Percentiles rank a stretch among this genome's conserved stretches.
These are phyloP conservation scores for Euspilapteryx auroguttella DNA, from an alignment of 2,888 invertebrate genomes.

Conservation along the genomic window DNA sequence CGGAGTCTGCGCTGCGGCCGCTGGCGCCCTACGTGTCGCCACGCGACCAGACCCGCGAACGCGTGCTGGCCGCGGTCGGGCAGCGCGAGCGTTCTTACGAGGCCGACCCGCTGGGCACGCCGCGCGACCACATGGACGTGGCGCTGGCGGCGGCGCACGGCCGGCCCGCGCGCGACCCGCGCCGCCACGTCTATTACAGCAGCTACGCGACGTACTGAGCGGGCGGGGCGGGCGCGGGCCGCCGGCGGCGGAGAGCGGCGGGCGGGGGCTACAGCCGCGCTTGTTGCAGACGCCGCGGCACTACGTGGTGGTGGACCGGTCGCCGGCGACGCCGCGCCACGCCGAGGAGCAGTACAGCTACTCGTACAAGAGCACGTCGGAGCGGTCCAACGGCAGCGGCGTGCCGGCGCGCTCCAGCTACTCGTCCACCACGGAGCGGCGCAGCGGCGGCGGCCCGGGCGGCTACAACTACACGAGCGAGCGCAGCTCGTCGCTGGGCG, in stretches of 20 bases:
- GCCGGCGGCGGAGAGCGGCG: slow-evolving; percentile 19
- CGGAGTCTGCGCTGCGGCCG: slow-evolving; percentile 59
- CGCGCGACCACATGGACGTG: slow-evolving; percentile 67
- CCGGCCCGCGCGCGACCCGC: slow-evolving; percentile 44
- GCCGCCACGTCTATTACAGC: slow-evolving; percentile 56
- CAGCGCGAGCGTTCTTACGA: slow-evolving; percentile 61
- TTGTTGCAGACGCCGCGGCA: slow-evolving; percentile 85
- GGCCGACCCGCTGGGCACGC: slow-evolving; percentile 60
- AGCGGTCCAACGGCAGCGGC: slow-evolving; percentile 44
- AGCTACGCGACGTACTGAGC: slow-evolving; percentile 52
- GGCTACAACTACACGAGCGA: slow-evolving; percentile 79
- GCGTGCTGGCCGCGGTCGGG: slow-evolving; percentile 62
- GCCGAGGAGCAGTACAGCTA: slow-evolving; percentile 86
- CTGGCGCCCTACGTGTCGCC: slow-evolving; percentile 70
- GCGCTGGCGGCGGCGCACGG: slow-evolving; percentile 65
- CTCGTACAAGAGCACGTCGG: slow-evolving; percentile 71
- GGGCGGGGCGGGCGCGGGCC: slow-evolving; percentile 19
- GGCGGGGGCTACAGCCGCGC: slow-evolving; percentile 37
- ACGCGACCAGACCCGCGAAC: slow-evolving; percentile 66
- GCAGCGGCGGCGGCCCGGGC: slow-evolving; percentile 70
- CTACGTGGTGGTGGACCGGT: slow-evolving; percentile 83
- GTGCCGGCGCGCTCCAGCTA: slow-evolving; percentile 68
- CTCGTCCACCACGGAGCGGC: slow-evolving; percentile 69
- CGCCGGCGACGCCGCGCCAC: slow-evolving; percentile 67
- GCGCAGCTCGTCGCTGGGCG: slow-evolving; percentile 70